phyloP scores from a whole-genome alignment of 2,888 invertebrate species.

The Monoplex corrugatus region DNA sequence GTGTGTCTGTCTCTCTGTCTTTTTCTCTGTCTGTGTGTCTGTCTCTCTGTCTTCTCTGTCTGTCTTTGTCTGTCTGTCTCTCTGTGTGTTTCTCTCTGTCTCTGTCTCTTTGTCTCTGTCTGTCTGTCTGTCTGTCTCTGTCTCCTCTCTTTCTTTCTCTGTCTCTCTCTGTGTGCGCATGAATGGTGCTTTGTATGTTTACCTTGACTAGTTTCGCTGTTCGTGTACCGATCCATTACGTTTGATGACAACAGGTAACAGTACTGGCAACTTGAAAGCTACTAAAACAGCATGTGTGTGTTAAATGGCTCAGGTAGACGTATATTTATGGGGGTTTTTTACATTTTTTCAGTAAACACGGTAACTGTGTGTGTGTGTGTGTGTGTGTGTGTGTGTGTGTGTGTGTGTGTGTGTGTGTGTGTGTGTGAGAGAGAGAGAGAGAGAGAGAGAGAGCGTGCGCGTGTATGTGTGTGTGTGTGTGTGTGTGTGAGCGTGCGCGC shows the following conservation, averaged over 20 bases:
- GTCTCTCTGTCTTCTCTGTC: no score
- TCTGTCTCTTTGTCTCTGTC: not conserved
- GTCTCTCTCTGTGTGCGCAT: no score
- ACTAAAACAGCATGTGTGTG: not conserved
- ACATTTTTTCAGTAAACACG: not conserved
- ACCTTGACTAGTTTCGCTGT: not conserved
- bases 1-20: no score
- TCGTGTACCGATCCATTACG: no score
- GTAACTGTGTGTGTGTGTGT: conserved; percentile 21
- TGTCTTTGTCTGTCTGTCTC: not conserved
- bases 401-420: conserved; percentile 38
- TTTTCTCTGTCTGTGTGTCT: conserved; percentile 1
- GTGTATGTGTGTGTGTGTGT: conserved; percentile 4
- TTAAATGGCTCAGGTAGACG: no score
- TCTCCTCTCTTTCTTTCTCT: not conserved
- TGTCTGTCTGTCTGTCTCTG: conserved; percentile 26
- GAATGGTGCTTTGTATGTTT: not conserved
- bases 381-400: conserved; percentile 36
- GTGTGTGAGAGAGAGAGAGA: conserved; percentile 8
- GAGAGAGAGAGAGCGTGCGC: not conserved
- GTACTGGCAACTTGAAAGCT: not conserved
- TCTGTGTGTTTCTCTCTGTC: not conserved
- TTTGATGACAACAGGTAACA: no score
- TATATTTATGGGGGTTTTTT: not conserved
- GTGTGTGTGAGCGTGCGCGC: conserved; percentile 23